Conservation (phyloP, 2,888 invertebrate species). For the Timema podura region DNA sequence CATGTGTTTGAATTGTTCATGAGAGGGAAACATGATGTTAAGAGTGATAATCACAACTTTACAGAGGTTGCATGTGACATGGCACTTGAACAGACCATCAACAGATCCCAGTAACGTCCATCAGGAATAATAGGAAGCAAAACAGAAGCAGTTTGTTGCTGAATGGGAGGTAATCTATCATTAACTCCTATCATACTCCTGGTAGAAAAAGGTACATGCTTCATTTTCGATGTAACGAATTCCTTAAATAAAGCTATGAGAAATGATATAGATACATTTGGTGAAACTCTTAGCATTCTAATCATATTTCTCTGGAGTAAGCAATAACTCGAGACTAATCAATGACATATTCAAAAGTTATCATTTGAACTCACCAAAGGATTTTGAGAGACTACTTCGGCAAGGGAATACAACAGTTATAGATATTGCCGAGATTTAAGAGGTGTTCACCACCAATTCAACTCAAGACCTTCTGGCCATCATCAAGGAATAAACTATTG, state of each 20-base stretch:
- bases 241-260: neutral
- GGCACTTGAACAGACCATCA: constrained; percentile 6
- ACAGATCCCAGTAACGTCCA: constrained; percentile 4
- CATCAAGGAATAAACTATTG: constrained; percentile 1
- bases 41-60: neutral
- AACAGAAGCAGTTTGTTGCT: neutral
- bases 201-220: neutral
- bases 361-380: neutral
- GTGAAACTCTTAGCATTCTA: neutral
- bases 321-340: neutral
- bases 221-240: constrained; percentile 9
- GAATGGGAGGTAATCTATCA: constrained; percentile 10
- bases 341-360: neutral
- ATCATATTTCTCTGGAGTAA: neutral
- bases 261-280: neutral
- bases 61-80: neutral
- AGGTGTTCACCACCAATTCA: neutral
- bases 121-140: constrained; percentile 7
- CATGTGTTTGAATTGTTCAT: neutral
- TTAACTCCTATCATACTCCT: neutral
- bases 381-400: neutral
- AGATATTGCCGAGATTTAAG: neutral
- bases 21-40: neutral
- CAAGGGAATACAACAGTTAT: neutral
- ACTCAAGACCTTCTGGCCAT: constrained; percentile 11